Base-by-base conservation (phyloP, 2,113 vertebrate genomes). In the Todiramphus chloris region DNA sequence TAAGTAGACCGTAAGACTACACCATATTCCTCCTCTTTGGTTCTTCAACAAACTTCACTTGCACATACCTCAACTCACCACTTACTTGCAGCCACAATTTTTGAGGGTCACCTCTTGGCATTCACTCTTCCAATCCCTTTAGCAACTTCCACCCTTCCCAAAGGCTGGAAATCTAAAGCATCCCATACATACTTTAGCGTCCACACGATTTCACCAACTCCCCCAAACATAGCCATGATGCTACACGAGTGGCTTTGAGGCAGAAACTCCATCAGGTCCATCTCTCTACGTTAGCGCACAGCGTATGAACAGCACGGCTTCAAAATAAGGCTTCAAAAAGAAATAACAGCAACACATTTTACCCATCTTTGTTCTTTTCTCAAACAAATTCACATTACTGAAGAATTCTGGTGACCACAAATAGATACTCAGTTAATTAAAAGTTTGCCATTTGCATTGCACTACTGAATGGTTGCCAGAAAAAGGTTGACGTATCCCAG, bases 71-170 rank as follows among this genome's bases (percentile, higher is more conserved):
- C 67, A 33, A 41, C 8, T 5, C 6, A 44, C 14, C 27, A 30
- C 41, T 63, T 16, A 6, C 14, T 46, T 30, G 33, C 35, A 55
- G 0, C 0, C 48, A 33, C 9, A 5, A 13, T 8, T 84, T 48
- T 3, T 60, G 17, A 87, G 60, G 60, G 53, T 0, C 0, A 53
- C 1, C 0, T 31, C 76, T 35, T 46, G 56, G 56, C 6, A 1
- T 37, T 41, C 20, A 17, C 53, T 59, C 27, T 64, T 55, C 68
- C 5, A 5, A 37, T 10, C n/a, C 28, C 68, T 64, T 24, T 25
- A 35, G 33, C 62, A 35, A 15, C 9, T 19, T 39, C 53, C 9
- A 10, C n/a, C 31, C 12, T 70, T 75, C 25, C 73, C 35, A 56
- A 66, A 58, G 16, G 46, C 31, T 70, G 37, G 43, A 55, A 73